Evolutionary conservation across 2,113 vertebrate genomes (phyloP), one percentile per base, ranked within the genome.

Genomic region (Tachycineta bicolor): DNA sequence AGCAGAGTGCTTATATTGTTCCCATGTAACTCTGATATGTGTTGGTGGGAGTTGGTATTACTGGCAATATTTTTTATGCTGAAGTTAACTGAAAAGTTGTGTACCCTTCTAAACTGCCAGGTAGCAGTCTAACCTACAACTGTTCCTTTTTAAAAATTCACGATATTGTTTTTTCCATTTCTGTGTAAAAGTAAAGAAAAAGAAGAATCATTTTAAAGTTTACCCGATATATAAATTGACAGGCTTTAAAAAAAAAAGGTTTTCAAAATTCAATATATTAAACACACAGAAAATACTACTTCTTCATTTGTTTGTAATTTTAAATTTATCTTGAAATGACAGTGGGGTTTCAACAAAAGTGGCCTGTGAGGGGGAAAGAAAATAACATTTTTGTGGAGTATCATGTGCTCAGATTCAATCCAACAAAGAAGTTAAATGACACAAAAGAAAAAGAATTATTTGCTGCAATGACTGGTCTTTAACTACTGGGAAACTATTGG

Each of bases 401-500:
- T 97, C 79, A 98, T 98, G 63, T 97, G 97, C 69, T 98, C 82
- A 62, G 33, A 59, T 77, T 89, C 47, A 53, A 46, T 53, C 39
- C 26, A 46, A 14, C 16, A 85, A 69, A 64, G 64, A 60, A 74
- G 26, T 63, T 6, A 10, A 77, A 80, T 33, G 44, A 62, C 43
- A 29, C 22, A 44, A 56, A 95, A 93, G 5, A 60, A 43, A 89
- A 92, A 92, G 31, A 67, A 18, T 49, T 69, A 75, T 58, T 80
- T 62, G 52, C 46, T 77, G 39, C 31, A 77, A n/a, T 21, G 18
- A 58, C 75, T 93, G 67, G 50, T 75, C 55, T 93, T 87, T 74
- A 37, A 37, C 37, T 37, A 37, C 37, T 37, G 37, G 37, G 37
- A 37, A 37, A 37, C 37, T 37, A 58, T 71, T 93, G 67, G 50